Conservation (phyloP, 1,140 invertebrate species). For the Colletes gigas region DNA sequence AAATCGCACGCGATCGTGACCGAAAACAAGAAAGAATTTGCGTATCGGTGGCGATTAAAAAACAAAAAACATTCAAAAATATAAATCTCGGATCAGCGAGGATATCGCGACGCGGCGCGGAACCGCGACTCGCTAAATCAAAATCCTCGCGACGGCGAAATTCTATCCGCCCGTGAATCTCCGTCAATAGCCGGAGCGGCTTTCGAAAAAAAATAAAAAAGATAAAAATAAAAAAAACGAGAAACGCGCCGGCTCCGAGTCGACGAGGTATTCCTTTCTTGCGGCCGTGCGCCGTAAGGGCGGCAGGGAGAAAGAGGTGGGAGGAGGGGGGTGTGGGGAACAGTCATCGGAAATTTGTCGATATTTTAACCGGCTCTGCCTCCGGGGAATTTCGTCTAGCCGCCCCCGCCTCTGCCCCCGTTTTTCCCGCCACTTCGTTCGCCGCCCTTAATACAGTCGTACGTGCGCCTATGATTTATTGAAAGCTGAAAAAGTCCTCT, state of each 20-base stretch:
- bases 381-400: constrained; percentile 42
- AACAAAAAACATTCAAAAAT: too few relatives aligned
- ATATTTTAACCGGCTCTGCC: constrained; percentile 49
- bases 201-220: constrained; percentile 22
- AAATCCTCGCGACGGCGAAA: constrained; percentile 34
- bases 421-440: constrained; percentile 2
- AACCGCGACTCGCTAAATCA: constrained; percentile 35
- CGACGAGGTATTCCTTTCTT: constrained; percentile 37
- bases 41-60: too few relatives aligned
- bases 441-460: constrained; percentile 42
- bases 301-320: background rate
- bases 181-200: constrained; percentile 21
- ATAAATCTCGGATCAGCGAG: too few relatives aligned
- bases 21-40: too few relatives aligned
- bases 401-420: background rate
- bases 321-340: too few relatives aligned
- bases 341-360: constrained; percentile 52
- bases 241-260: constrained; percentile 12
- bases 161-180: constrained; percentile 42
- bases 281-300: background rate
- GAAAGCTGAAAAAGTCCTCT: constrained; percentile 30
- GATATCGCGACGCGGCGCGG: background rate
- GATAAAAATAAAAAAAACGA: constrained; percentile 12
- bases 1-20: too few relatives aligned
- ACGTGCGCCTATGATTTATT: constrained; percentile 58